phyloP scores from a whole-genome alignment of 2,888 invertebrate genomes.

The Unio pictorum region DNA sequence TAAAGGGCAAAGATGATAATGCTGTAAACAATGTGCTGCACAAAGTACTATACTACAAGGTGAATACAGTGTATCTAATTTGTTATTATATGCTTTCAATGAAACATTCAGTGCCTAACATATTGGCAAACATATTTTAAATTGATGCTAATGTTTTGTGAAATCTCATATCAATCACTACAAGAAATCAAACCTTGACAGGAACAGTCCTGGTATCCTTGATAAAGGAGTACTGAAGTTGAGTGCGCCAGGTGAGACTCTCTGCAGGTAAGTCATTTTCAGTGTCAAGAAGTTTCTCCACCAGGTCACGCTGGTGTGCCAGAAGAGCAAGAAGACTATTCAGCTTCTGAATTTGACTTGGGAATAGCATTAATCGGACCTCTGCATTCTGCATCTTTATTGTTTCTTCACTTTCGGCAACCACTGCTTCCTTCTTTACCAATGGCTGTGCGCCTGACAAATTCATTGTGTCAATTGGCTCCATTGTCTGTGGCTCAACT shows the following conservation, averaged over 20 bases:
- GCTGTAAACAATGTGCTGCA: too few relatives aligned
- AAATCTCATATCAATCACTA: neutral
- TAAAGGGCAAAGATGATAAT: too few relatives aligned
- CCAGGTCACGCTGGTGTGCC: constrained; percentile 59
- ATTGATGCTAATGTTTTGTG: too few relatives aligned
- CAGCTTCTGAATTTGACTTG: constrained; percentile 67
- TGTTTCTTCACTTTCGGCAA: constrained; percentile 24
- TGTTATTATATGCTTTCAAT: too few relatives aligned
- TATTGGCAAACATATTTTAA: too few relatives aligned
- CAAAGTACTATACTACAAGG: too few relatives aligned
- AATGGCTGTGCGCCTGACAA: constrained; percentile 34
- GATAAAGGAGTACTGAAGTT: constrained; percentile 53
- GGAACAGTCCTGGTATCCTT: constrained; percentile 45
- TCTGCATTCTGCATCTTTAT: constrained; percentile 39
- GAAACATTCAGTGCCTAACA: too few relatives aligned
- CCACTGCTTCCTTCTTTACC: constrained; percentile 33
- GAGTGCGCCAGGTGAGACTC: constrained; percentile 63
- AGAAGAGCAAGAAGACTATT: constrained; percentile 58
- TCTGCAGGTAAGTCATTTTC: constrained; percentile 33
- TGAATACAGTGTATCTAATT: too few relatives aligned
- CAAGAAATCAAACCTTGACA: constrained; percentile 47
- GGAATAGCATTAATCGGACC: constrained; percentile 62
- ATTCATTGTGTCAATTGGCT: constrained; percentile 66
- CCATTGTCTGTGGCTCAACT: constrained; percentile 52
- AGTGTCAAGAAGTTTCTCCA: constrained; percentile 43